Conservation (phyloP, 2,113 vertebrate species). For the Haliaeetus leucogaster region DNA sequence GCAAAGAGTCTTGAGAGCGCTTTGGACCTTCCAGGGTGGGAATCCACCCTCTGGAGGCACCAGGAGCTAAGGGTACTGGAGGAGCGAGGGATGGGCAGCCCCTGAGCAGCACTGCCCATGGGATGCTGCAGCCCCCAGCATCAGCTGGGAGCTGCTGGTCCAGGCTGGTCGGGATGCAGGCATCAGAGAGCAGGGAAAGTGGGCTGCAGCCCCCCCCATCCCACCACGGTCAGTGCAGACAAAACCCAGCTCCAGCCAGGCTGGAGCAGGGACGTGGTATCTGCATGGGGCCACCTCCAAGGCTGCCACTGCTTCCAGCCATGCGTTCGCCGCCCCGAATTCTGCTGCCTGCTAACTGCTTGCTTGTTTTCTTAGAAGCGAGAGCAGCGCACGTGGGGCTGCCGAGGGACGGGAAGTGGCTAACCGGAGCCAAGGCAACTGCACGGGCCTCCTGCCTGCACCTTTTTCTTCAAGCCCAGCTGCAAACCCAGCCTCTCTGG, state of each 20-base stretch:
- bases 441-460: not conserved
- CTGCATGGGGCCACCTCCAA: accelerated
- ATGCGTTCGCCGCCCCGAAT: accelerated
- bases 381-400: accelerated
- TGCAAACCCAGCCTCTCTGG: not conserved
- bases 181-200: not conserved
- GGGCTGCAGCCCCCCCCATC: not conserved
- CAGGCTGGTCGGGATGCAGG: accelerated
- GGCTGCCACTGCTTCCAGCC: not conserved
- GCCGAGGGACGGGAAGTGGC: not conserved
- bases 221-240: accelerated
- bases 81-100: accelerated
- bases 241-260: not conserved
- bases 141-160: not conserved
- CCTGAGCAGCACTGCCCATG: accelerated
- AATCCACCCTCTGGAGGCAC: not conserved
- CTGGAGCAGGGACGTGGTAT: not conserved
- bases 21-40: not conserved
- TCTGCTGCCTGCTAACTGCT: not conserved
- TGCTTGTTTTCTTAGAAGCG: accelerated
- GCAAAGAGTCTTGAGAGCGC: not conserved
- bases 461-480: not conserved
- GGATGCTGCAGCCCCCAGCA: not conserved
- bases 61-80: not conserved
- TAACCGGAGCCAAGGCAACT: accelerated